Conservation (phyloP, 2,113 vertebrate genomes). For the Blennius ocellaris region DNA sequence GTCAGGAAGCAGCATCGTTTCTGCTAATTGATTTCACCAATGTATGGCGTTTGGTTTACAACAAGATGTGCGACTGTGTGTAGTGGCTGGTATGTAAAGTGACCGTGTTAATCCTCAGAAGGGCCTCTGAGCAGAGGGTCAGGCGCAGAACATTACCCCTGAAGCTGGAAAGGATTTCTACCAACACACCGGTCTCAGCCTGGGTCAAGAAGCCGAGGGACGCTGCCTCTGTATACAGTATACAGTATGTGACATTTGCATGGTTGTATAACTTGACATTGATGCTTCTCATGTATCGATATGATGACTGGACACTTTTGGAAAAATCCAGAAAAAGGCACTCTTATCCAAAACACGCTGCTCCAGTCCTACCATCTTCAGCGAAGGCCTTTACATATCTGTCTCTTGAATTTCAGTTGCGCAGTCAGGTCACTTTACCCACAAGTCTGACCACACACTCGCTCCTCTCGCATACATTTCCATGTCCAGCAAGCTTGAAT, state of each 20-base stretch:
- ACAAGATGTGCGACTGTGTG: slow-evolving; percentile 4
- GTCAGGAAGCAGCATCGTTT: slow-evolving; percentile 11
- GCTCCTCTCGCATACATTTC: slow-evolving; percentile 20
- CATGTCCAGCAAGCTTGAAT: slow-evolving; percentile 34
- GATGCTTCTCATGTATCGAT: background rate
- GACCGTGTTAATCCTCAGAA: slow-evolving; percentile 17
- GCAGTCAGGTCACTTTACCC: slow-evolving; percentile 37
- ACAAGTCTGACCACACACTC: slow-evolving; percentile 33
- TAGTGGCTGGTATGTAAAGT: slow-evolving; percentile 8
- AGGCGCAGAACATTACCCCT: slow-evolving; percentile 2
- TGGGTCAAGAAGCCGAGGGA: slow-evolving; percentile 3
- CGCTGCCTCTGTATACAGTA: background rate
- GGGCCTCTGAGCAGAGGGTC: background rate
- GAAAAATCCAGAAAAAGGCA: no score
- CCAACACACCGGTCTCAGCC: background rate
- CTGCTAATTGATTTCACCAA: slow-evolving; percentile 19
- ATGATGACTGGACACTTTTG: background rate
- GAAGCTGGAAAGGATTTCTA: background rate
- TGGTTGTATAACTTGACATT: background rate
- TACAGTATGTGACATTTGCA: background rate
- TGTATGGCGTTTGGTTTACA: slow-evolving; percentile 13
- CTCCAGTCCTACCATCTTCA: no score
- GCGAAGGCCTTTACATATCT: no score
- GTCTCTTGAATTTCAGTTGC: slow-evolving; percentile 20
- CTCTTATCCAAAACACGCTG: no score